Percentiles rank a stretch among this genome's conserved stretches.
Evolutionary conservation across 2,113 vertebrate genomes (phyloP).

Genomic region (Myodes glareolus): DNA sequence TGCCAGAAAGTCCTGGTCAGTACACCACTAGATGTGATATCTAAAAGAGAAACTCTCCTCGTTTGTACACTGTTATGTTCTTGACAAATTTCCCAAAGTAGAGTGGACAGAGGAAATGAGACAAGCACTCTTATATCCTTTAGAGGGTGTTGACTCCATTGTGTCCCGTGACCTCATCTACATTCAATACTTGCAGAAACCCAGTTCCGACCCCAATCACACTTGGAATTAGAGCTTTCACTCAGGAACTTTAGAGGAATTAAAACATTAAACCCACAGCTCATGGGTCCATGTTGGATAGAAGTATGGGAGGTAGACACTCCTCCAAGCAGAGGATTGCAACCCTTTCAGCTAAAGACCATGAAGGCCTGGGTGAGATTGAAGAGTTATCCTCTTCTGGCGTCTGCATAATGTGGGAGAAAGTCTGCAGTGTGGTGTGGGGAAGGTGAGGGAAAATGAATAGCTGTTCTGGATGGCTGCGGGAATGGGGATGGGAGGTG

Average conservation of each 20-base stretch:
- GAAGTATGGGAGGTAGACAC: background rate
- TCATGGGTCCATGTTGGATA: too few relatives aligned
- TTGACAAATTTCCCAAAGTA: background rate
- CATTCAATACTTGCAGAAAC: background rate
- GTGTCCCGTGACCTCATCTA: background rate
- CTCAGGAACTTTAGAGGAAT: background rate
- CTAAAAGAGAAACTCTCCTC: background rate
- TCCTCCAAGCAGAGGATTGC: background rate
- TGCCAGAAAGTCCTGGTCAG: background rate
- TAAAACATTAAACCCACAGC: background rate
- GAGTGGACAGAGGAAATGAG: background rate
- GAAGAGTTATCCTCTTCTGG: background rate
- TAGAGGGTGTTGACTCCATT: background rate
- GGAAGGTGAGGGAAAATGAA: background rate
- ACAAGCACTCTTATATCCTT: background rate
- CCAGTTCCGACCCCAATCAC: background rate
- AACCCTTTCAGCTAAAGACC: background rate
- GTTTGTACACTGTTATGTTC: background rate
- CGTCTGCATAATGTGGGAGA: background rate
- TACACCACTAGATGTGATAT: background rate
- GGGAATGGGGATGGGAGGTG: too few relatives aligned
- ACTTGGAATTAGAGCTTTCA: background rate
- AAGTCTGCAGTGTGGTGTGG: background rate
- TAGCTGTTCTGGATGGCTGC: too few relatives aligned
- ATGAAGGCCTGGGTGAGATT: background rate